phyloP scores from a whole-genome alignment of 2,113 vertebrate species.

The Phrynocephalus versicolor region DNA sequence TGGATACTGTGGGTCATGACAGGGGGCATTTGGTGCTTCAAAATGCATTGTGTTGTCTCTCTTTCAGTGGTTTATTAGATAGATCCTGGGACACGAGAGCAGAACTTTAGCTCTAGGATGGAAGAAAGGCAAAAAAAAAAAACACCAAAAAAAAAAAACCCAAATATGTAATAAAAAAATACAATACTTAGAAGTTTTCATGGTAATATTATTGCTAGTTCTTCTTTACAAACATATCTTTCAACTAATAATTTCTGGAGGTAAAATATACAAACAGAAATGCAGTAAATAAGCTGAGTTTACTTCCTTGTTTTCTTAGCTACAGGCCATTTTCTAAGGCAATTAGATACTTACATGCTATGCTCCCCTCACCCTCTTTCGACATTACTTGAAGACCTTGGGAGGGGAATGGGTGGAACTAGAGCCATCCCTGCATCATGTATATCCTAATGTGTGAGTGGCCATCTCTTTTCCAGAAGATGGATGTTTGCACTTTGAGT shows the following conservation, averaged over 20 bases:
- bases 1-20: neutral
- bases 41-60: neutral
- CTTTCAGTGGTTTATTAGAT: neutral
- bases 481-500: conserved; percentile 60
- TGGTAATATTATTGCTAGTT: neutral
- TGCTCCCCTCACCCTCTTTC: conserved; percentile 20
- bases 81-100: neutral
- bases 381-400: conserved; percentile 14
- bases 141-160: too few species aligned
- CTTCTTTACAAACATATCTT: conserved; percentile 17
- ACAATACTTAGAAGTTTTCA: neutral
- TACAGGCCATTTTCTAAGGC: neutral
- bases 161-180: too few species aligned
- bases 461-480: conserved; percentile 70
- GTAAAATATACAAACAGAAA: neutral
- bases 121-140: neutral
- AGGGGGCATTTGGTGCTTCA: neutral
- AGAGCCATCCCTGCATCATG: conserved; percentile 21
- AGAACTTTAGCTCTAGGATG: neutral
- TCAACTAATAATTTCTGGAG: conserved; percentile 23
- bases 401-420: conserved; percentile 17
- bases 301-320: neutral
- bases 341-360: conserved; percentile 13
- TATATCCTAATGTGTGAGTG: conserved; percentile 60
- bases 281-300: neutral